Evolutionary conservation across 1,140 invertebrate genomes (phyloP).

Genomic region (Dinothrombium tinctorium): DNA sequence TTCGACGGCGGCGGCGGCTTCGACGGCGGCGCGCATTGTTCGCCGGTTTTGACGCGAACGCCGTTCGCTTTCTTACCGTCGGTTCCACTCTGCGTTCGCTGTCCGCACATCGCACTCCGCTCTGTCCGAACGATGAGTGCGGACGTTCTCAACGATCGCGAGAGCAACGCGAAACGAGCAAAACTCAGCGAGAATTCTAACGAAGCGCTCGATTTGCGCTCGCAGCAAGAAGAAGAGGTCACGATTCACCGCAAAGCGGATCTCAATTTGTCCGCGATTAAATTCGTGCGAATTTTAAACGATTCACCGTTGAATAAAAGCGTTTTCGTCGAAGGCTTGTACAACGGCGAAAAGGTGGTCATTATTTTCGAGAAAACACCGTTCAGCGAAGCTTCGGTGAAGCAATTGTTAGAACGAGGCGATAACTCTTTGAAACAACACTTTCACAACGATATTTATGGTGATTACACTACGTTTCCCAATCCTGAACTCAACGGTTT

Average conservation of each 20-base stretch:
- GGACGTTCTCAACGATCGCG: too few relatives aligned
- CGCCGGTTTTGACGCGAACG: too few relatives aligned
- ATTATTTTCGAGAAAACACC: conserved; percentile 59
- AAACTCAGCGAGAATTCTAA: too few relatives aligned
- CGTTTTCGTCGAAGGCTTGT: conserved; percentile 17
- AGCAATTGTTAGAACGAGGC: conserved; percentile 30
- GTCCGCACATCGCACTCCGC: too few relatives aligned
- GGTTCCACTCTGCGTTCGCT: too few relatives aligned
- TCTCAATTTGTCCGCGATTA: conserved; percentile 1
- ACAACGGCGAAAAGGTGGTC: conserved; percentile 34
- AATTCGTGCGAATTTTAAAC: conserved; percentile 3
- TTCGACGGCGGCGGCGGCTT: too few relatives aligned
- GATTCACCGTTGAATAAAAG: not conserved
- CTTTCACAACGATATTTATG: conserved; percentile 67
- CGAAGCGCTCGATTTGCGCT: conserved; percentile 1
- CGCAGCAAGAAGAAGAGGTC: not conserved
- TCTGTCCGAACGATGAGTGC: too few relatives aligned
- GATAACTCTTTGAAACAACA: conserved; percentile 13
- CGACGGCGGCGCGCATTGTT: too few relatives aligned
- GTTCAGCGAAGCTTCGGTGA: conserved; percentile 37
- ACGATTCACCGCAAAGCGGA: not conserved
- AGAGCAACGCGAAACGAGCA: too few relatives aligned
- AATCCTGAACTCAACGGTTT: conserved; percentile 26
- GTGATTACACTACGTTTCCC: conserved; percentile 32
- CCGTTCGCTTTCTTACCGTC: too few relatives aligned